These are phyloP conservation scores for Marmota monax DNA, from an alignment of 2,113 vertebrate genomes.

Conservation along the genomic window DNA sequence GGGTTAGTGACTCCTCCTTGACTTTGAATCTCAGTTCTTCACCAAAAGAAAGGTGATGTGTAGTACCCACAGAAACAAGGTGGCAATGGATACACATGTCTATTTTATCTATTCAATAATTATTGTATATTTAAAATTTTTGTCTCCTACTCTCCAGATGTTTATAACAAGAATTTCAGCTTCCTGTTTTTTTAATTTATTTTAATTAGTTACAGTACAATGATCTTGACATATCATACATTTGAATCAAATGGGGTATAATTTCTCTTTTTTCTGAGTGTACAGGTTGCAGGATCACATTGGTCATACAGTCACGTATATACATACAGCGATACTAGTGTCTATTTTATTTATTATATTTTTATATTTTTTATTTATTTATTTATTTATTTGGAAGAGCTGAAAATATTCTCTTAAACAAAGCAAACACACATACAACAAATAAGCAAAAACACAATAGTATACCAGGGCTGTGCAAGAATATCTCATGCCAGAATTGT, in stretches of 20 bases:
- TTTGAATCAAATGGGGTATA: too few species aligned
- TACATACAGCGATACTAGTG: too few species aligned
- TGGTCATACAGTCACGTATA: too few species aligned
- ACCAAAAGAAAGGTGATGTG: background rate
- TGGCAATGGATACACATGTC: background rate
- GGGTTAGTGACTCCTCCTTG: background rate
- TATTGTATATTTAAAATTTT: background rate
- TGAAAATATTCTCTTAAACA: conserved; percentile 14
- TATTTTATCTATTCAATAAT: conserved; percentile 6
- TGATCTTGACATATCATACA: too few species aligned
- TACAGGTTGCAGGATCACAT: too few species aligned
- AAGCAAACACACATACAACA: background rate
- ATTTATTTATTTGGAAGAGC: background rate
- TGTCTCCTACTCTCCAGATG: background rate
- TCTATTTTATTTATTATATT: too few species aligned
- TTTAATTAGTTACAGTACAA: too few species aligned
- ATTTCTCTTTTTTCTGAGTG: too few species aligned
- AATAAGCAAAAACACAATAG: background rate
- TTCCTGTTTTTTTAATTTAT: background rate
- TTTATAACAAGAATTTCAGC: background rate
- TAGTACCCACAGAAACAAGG: background rate
- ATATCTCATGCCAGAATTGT: background rate
- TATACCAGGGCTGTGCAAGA: background rate
- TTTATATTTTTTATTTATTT: too few species aligned
- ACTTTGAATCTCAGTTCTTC: background rate